Base-by-base conservation (phyloP, 2,797 vertebrate genomes). In the Pelodytes ibericus region DNA sequence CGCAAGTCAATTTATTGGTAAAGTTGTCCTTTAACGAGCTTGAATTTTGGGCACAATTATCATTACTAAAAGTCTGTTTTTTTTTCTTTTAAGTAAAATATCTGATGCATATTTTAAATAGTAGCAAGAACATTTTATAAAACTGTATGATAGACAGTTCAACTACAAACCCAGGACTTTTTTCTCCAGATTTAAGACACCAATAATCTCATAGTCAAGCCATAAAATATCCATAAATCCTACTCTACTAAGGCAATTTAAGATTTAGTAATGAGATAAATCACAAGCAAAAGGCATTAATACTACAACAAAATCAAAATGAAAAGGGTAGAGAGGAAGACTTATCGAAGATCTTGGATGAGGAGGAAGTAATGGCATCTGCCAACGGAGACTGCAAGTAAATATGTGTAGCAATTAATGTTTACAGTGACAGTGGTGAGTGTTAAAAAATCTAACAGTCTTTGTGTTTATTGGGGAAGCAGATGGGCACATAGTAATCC, bases 401-500 rank as follows among this genome's bases (percentile, higher is more conserved):
- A 94, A 94, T 94, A 94, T 94, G 92, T 94, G 93, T 92, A 92
- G 93, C 92, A 92, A 93, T 94, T 93, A 93, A 93, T 93, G 93
- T 94, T 94, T 94, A 94, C 93, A 94, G 92, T 94, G 91, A 94
- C 91, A 94, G 90, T 94, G 90, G 92, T 92, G 93, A 92, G 91
- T 92, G 92, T 94, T 93, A 83, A 89, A 89, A 84, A 92, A 92
- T 92, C 88, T 91, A 89, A 90, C 86, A 90, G 90, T 91, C 91
- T 89, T 91, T 92, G 89, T 88, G 85, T 92, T 93, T 92, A 91
- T 90, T 90, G 77, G 88, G 87, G 90, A 91, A 92, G 88, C 93
- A 94, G 93, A 94, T 93, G 92, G 92, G 90, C 92, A 92, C 85
- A 89, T 88, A 93, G 91, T 89, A 85, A 94, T 94, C 91, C 91